Conservation (phyloP, 2,797 vertebrate genomes). For the Coccyzus lansbergi region DNA sequence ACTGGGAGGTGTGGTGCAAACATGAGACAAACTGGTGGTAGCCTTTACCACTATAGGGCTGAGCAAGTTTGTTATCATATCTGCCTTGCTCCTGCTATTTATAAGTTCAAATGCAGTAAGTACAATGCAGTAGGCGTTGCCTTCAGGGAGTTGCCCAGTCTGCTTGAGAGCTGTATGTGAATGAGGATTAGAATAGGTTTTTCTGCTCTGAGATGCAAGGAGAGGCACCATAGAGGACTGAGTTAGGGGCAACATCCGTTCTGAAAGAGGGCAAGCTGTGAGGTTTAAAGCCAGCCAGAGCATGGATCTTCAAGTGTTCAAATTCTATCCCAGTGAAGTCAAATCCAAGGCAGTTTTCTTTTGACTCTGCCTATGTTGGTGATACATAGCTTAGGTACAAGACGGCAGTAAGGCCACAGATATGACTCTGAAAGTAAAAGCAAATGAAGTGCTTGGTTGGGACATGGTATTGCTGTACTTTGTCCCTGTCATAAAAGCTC, state of each 20-base stretch:
- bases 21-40: rapidly evolving
- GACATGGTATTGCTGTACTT: background rate
- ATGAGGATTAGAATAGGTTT: background rate
- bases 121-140: rapidly evolving
- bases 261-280: background rate
- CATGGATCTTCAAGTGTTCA: background rate
- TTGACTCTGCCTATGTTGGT: background rate
- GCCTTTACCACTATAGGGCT: background rate
- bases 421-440: constrained; percentile 48
- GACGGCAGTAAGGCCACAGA: background rate
- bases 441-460: rapidly evolving
- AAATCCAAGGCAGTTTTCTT: background rate
- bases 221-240: background rate
- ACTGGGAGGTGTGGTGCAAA: rapidly evolving
- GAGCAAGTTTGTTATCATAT: background rate
- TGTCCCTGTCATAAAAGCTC: background rate
- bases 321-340: background rate
- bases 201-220: background rate
- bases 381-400: background rate
- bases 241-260: background rate
- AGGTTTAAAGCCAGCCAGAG: background rate
- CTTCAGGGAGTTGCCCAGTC: background rate
- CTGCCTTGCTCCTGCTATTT: background rate
- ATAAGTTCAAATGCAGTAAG: background rate
- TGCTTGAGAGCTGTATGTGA: background rate